Base-by-base conservation (phyloP, 2,888 invertebrate genomes). In the Heliconius charithonia region DNA sequence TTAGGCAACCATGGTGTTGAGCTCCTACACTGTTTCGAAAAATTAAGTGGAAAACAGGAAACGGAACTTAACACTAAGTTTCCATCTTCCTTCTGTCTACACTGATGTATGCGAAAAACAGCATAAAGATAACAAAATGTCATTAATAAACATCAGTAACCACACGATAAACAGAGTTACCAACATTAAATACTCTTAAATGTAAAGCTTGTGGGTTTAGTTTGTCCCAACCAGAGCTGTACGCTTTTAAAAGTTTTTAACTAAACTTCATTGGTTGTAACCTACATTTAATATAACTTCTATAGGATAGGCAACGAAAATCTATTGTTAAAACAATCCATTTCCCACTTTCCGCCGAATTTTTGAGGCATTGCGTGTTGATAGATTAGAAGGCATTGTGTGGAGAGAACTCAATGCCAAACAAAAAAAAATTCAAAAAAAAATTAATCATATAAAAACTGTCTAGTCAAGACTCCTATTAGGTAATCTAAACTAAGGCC, bases 231-330 rank as follows among this genome's bases (percentile, higher is more conserved):
- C 69, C 69, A 67, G 41, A 41, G 37, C 37, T 37, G 67, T n/a
- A 41, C 13, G 69, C 69, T 69, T 69, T 69, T 69, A 69, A 69
- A 69, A 69, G 69, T 67, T 67, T 67, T 32, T 41, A 67, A 66
- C 22, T 1, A 66, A 66, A 41, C 41, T 67, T 41, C 25, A n/a
- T 16, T 13, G 25, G 41, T 9, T 67, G 7, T 25, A 41, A 4
- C 25, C 63, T 63, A 63, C 6, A n/a, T n/a, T n/a, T n/a, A n/a
- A n/a, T n/a, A n/a, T n/a, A n/a, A n/a, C n/a, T n/a, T n/a, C n/a
- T n/a, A n/a, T n/a, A n/a, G 32, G 32, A 9, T 32, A 37, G 37
- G 37, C 37, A 37, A 10, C 37, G 37, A 37, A 32, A 37, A 37
- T 10, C 37, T 9, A 10, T 9, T 37, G 10, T 10, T 37, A 10